Conservation (phyloP, 2,888 invertebrate genomes). For the Lithosia quadra region DNA sequence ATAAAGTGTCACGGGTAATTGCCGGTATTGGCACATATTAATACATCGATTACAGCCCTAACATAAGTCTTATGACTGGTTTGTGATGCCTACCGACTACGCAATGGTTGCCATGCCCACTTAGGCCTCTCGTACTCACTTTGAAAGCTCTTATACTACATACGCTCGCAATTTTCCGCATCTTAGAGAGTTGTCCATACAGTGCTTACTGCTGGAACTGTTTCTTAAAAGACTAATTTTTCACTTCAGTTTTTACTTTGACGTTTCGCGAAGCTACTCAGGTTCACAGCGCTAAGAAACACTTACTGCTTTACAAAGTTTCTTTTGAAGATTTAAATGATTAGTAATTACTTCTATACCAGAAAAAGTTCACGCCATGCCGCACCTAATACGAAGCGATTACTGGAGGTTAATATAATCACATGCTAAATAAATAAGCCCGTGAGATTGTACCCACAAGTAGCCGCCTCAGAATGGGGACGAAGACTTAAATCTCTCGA, state of each 20-base stretch:
- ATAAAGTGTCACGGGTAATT: constrained; percentile 44
- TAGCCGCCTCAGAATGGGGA: no score
- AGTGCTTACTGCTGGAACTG: constrained; percentile 47
- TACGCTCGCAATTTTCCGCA: constrained; percentile 56
- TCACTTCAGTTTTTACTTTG: constrained; percentile 59
- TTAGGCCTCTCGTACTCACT: constrained; percentile 34
- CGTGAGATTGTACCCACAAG: background rate
- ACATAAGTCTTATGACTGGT: constrained; percentile 43
- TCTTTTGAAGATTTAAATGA: background rate
- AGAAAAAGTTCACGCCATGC: background rate
- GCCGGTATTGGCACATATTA: constrained; percentile 35
- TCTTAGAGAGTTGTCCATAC: constrained; percentile 45
- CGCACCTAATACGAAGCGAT: background rate
- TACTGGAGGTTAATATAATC: background rate
- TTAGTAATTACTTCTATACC: background rate
- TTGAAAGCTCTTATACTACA: constrained; percentile 52
- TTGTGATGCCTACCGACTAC: constrained; percentile 24
- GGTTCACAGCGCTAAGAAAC: background rate
- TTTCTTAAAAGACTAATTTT: constrained; percentile 68
- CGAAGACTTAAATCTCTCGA: no score
- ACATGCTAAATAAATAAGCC: background rate
- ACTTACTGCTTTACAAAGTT: background rate
- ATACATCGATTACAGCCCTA: constrained; percentile 38
- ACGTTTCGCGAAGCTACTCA: constrained; percentile 24
- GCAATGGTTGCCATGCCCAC: constrained; percentile 19